A percentile compares a stretch with the other conserved stretches of the same genome.
These are phyloP conservation scores for Drosophila silvestris DNA, from an alignment of 2,888 invertebrate species.

Conservation along the genomic window DNA sequence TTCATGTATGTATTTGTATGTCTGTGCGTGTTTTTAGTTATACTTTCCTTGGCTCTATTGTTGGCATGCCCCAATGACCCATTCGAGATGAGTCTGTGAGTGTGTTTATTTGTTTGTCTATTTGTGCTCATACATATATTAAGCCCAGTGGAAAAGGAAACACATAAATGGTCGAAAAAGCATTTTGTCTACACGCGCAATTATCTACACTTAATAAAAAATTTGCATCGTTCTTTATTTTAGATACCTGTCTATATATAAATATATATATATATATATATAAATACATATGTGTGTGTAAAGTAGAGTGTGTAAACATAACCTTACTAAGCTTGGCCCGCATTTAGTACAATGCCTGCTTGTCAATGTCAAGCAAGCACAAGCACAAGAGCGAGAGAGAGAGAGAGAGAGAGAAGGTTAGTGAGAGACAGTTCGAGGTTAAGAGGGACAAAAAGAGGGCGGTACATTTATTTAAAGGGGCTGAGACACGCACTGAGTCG, in stretches of 20 bases:
- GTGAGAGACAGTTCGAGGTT: neutral
- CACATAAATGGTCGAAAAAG: constrained; percentile 67
- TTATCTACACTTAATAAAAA: constrained; percentile 77
- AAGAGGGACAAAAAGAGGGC: neutral
- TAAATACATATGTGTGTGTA: constrained; percentile 14
- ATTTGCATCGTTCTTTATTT: constrained; percentile 51
- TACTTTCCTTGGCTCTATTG: constrained; percentile 32
- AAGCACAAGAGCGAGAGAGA: neutral
- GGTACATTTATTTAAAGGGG: neutral
- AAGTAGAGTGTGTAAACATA: constrained; percentile 59
- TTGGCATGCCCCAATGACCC: constrained; percentile 9
- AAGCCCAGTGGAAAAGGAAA: constrained; percentile 14
- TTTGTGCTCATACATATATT: neutral
- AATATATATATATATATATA: constrained; percentile 1
- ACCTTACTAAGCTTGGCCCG: constrained; percentile 50
- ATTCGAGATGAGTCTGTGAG: neutral
- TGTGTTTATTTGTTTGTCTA: neutral
- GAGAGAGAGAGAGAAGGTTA: neutral
- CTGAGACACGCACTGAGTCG: constrained; percentile 9
- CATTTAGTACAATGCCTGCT: constrained; percentile 42
- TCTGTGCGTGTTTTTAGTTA: constrained; percentile 27
- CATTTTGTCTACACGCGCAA: constrained; percentile 76
- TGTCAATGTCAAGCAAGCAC: constrained; percentile 30
- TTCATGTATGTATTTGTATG: neutral
- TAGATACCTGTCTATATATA: constrained; percentile 18